A percentile compares a stretch with the other conserved stretches of the same genome.
These are phyloP conservation scores for Astatotilapia flaviijosephi DNA, from an alignment of 2,113 vertebrate species.

Conservation along the genomic window DNA sequence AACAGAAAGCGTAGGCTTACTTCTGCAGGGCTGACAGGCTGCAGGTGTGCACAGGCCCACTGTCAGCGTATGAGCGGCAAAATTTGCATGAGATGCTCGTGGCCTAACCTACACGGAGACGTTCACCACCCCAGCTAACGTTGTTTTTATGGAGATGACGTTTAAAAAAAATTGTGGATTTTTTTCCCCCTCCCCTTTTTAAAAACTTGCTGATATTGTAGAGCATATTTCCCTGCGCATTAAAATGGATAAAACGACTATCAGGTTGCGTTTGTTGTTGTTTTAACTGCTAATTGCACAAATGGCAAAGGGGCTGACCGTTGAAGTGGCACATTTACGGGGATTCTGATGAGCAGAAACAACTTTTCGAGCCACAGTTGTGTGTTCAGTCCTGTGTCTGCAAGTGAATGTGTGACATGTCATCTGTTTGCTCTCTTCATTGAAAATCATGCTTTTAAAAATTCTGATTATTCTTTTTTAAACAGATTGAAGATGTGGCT, in stretches of 20 bases:
- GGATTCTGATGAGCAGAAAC: background rate
- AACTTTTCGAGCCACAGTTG: background rate
- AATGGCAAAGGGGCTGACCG: background rate
- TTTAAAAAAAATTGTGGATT: background rate
- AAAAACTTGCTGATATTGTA: background rate
- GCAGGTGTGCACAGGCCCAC: background rate
- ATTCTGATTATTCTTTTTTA: fast-evolving
- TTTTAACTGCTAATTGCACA: background rate
- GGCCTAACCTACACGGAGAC: slow-evolving; percentile 23
- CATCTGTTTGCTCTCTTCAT: background rate
- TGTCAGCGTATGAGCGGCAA: background rate
- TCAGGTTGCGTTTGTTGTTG: background rate
- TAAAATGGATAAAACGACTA: background rate
- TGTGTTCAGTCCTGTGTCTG: background rate
- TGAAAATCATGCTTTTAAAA: background rate
- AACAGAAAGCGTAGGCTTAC: background rate
- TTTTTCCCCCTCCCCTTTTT: fast-evolving
- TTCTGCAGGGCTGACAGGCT: background rate
- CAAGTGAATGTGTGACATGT: background rate
- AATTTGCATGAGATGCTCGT: slow-evolving; percentile 11
- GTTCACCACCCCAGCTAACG: background rate
- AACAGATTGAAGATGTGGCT: slow-evolving; percentile 92
- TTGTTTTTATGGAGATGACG: slow-evolving; percentile 2
- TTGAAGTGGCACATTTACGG: background rate
- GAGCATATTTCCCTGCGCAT: background rate